Evolutionary conservation across 2,113 vertebrate species (phyloP), one percentile per base, ranked within the genome.

Genomic region (Psilopogon haemacephalus): DNA sequence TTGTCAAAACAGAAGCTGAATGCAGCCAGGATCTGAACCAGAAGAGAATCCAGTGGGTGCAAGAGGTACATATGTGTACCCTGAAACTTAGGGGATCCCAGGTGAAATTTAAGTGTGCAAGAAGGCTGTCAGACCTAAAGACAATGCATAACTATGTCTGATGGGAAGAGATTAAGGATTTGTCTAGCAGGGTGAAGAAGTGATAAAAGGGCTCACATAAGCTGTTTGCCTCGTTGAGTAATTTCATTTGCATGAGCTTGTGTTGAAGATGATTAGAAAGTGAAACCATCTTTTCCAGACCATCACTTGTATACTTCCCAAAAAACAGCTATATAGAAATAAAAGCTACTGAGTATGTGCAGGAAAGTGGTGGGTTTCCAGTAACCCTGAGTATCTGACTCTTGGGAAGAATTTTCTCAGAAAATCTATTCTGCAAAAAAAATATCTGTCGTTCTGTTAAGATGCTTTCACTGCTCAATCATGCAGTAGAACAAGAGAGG

Each of bases 381-480:
- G 7, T 13, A 60, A 46, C 16, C 11, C 42, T 24, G 33, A 48
- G 12, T 37, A 12, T 19, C 42, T 9, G 4, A 69, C 8, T 28
- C 33, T 35, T 46, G 15, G 52, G 30, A 77, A 33, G 3, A 83
- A 6, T 6, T 33, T 79, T 69, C 63, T 72, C 23, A 54, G 63
- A 65, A 46, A 46, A 63, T 23, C 18, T 73, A 16, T 42, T 42
- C 24, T 71, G 46, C n/a, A 6, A 84, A 65, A 88, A 67, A 70
- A 1, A 0, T 3, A 5, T 11, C 14, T 8, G 2, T 4, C 28
- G 7, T 59, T 55, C 27, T 74, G 8, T 35, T 46, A 35, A 50
- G 33, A 12, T 19, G 3, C 3, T 44, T 35, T 6, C 2, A 1
- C 18, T 44, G 32, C 5, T 56, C 21, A 7, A 5, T 15, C 2